These are phyloP conservation scores for Semibalanus balanoides DNA, from an alignment of 1,140 invertebrate species.

Conservation along the genomic window DNA sequence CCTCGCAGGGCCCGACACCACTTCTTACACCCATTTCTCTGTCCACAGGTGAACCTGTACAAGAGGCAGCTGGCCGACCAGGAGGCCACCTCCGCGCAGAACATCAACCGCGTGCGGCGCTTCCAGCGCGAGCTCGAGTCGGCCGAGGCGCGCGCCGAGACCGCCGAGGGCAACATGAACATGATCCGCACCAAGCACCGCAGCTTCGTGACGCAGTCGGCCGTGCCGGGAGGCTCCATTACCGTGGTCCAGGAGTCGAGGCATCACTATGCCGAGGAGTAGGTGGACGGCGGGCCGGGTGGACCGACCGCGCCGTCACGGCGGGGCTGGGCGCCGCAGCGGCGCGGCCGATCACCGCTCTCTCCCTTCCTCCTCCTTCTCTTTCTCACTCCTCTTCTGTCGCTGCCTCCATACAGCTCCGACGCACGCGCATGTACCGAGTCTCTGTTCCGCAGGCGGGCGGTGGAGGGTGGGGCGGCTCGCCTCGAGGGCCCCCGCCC, in stretches of 20 bases:
- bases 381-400: neutral
- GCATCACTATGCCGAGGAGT: neutral
- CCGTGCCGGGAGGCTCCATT: neutral
- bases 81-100: constrained; percentile 86
- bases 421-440: neutral
- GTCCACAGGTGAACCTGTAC: constrained; percentile 55
- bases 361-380: neutral
- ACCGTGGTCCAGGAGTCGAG: neutral
- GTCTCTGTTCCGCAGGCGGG: no score
- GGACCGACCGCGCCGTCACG: no score
- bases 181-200: constrained; percentile 91
- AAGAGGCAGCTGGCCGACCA: constrained; percentile 90
- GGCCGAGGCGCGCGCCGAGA: constrained; percentile 87
- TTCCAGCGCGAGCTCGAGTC: constrained; percentile 95
- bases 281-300: neutral
- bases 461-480: no score
- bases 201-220: constrained; percentile 62
- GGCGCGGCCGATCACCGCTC: no score
- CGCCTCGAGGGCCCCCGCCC: no score
- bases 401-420: neutral
- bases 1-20: no score
- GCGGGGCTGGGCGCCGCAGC: neutral
- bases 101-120: constrained; percentile 82
- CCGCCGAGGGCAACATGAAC: constrained; percentile 80
- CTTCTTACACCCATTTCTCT: no score